Evolutionary conservation across 1,140 invertebrate genomes (phyloP).

Genomic region (Fopius arisanus): DNA sequence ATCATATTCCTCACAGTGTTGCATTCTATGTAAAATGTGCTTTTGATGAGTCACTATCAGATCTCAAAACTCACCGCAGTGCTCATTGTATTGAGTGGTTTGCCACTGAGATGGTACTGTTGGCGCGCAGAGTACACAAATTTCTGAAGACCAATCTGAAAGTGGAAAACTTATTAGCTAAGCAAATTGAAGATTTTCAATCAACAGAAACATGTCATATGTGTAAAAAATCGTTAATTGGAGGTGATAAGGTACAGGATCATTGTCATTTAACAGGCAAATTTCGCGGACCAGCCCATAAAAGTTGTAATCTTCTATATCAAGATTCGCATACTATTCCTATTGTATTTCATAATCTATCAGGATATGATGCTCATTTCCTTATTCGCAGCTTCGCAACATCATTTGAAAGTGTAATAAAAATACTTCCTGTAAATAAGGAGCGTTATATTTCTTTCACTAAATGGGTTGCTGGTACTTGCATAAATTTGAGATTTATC

Average conservation of each 20-base stretch:
- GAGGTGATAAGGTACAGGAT: slow-evolving; percentile 41
- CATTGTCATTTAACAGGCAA: slow-evolving; percentile 51
- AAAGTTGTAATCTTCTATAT: slow-evolving; percentile 52
- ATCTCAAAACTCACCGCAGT: neutral
- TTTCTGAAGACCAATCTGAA: neutral
- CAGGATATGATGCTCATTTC: slow-evolving; percentile 36
- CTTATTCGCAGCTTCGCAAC: slow-evolving; percentile 43
- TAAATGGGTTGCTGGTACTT: slow-evolving; percentile 30
- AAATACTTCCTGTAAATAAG: slow-evolving; percentile 38
- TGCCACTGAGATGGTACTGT: slow-evolving; percentile 36
- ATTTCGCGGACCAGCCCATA: slow-evolving; percentile 51
- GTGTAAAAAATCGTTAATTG: slow-evolving; percentile 36
- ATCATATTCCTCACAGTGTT: neutral
- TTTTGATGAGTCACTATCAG: neutral
- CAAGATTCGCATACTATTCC: slow-evolving; percentile 30
- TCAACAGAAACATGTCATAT: slow-evolving; percentile 47
- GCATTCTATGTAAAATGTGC: neutral
- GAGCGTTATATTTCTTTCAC: slow-evolving; percentile 43
- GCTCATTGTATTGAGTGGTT: slow-evolving; percentile 43
- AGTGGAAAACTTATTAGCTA: neutral
- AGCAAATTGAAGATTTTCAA: too few relatives aligned
- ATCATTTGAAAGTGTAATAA: slow-evolving; percentile 15
- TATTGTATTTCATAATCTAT: slow-evolving; percentile 35
- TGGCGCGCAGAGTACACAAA: slow-evolving; percentile 26
- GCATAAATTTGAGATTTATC: slow-evolving; percentile 39